Percentiles rank a stretch among this genome's conserved stretches.
Evolutionary conservation across 2,113 vertebrate species (phyloP).

Genomic region (Hystrix cristata): DNA sequence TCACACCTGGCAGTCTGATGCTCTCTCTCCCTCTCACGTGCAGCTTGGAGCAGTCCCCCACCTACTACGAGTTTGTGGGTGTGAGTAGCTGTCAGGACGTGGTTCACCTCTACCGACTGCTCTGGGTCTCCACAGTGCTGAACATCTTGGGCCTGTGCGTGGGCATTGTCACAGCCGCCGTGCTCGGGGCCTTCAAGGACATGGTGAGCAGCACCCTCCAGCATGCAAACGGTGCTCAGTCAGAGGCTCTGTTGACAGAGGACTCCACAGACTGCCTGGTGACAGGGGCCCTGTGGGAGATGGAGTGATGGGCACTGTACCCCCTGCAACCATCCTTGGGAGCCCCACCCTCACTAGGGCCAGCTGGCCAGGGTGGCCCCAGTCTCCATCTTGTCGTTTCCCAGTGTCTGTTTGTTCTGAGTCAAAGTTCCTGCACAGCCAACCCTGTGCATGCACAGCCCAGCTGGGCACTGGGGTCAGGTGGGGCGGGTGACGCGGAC

Average conservation of each 20-base stretch:
- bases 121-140: conserved; percentile 94
- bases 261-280: neutral
- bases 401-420: neutral
- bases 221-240: neutral
- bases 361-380: neutral
- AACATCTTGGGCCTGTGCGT: conserved; percentile 93
- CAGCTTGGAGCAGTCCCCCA: conserved; percentile 88
- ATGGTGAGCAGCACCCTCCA: conserved; percentile 87
- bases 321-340: no score
- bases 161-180: conserved; percentile 94
- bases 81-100: conserved; percentile 94
- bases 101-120: conserved; percentile 93
- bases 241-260: neutral
- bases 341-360: no score
- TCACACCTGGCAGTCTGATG: neutral
- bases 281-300: no score
- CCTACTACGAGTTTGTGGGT: conserved; percentile 93
- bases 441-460: neutral
- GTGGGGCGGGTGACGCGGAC: neutral
- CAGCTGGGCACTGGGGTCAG: neutral
- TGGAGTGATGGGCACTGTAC: no score
- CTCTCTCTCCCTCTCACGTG: fast-evolving
- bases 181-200: conserved; percentile 97
- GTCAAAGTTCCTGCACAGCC: neutral
- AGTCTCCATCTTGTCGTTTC: neutral